phyloP scores from a whole-genome alignment of 2,113 vertebrate genomes.

The Dasyornis broadbenti region DNA sequence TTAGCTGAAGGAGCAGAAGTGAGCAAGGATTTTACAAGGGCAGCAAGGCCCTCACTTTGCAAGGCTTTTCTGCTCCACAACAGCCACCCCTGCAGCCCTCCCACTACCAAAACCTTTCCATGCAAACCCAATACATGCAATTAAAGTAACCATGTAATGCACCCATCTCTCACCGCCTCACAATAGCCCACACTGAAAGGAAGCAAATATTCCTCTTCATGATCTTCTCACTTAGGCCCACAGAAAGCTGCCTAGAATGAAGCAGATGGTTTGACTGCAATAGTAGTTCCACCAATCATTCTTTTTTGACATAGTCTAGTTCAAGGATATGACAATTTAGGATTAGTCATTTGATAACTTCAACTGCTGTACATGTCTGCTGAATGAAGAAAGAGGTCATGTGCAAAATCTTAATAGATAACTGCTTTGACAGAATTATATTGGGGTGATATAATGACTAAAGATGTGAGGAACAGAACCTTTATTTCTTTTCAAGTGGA shows the following conservation, averaged over 20 bases:
- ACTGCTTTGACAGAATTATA: not conserved
- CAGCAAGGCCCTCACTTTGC: no score
- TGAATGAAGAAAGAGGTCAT: not conserved
- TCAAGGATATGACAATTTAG: not conserved
- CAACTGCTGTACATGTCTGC: not conserved
- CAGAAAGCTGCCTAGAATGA: not conserved
- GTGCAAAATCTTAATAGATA: not conserved
- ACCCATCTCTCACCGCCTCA: not conserved
- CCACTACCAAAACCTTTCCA: not conserved
- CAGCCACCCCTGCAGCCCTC: not conserved
- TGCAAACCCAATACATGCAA: not conserved
- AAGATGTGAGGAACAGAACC: not conserved
- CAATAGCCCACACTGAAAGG: not conserved
- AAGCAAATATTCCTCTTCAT: not conserved
- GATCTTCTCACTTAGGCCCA: not conserved
- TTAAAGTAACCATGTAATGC: not conserved
- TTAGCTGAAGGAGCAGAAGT: no score
- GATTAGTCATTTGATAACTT: not conserved
- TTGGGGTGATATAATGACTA: not conserved
- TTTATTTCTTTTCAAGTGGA: not conserved
- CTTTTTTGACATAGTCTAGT: not conserved
- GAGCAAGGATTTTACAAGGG: no score
- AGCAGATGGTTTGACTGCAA: not conserved
- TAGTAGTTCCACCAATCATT: not conserved
- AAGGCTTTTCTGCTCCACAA: no score